These are phyloP conservation scores for Adoxophyes honmai DNA, from an alignment of 1,140 invertebrate species.

Conservation along the genomic window DNA sequence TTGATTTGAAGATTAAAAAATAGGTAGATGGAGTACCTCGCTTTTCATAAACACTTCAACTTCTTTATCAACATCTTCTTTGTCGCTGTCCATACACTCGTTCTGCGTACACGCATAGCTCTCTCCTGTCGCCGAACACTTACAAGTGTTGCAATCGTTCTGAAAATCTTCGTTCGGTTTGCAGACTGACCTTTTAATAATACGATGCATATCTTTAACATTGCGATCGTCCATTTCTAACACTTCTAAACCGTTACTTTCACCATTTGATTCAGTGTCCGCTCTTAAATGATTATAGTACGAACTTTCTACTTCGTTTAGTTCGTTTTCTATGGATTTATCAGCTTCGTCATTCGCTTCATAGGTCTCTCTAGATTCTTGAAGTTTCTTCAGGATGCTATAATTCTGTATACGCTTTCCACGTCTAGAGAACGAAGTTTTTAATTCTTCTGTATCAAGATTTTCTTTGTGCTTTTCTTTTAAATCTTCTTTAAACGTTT, in stretches of 20 bases:
- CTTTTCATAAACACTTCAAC: slow-evolving; percentile 59
- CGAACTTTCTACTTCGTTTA: neutral
- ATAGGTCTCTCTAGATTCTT: no score
- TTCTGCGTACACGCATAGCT: slow-evolving; percentile 53
- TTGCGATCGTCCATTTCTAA: neutral
- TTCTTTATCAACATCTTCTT: slow-evolving; percentile 35
- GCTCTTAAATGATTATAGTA: neutral
- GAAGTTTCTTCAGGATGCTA: no score
- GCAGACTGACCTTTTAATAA: slow-evolving; percentile 32
- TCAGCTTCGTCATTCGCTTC: neutral
- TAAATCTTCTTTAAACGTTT: neutral
- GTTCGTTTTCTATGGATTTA: neutral
- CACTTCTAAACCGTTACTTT: neutral
- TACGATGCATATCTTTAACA: neutral
- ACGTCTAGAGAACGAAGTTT: no score
- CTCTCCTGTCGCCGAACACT: slow-evolving; percentile 46
- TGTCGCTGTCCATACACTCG: slow-evolving; percentile 47
- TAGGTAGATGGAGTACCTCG: slow-evolving; percentile 34
- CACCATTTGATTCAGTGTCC: neutral
- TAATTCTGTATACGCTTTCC: no score
- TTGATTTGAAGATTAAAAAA: no score
- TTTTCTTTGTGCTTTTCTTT: no score
- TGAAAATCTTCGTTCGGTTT: slow-evolving; percentile 48
- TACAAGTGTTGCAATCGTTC: slow-evolving; percentile 59
- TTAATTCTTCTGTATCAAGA: no score